phyloP scores from a whole-genome alignment of 2,888 invertebrate genomes.

The Ectropis crepuscularia region DNA sequence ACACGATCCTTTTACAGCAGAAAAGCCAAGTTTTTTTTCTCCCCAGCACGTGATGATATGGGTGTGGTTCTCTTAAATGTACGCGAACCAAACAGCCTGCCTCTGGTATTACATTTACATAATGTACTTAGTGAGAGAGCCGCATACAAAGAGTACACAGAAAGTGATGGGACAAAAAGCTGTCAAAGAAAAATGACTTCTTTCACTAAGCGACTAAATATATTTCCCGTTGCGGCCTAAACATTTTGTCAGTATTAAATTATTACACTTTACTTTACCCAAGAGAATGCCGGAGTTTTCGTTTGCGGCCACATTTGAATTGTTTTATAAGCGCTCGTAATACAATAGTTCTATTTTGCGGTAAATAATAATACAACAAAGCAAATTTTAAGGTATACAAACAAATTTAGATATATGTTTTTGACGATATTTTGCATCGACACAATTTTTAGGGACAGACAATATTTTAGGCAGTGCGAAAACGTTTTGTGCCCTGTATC shows the following conservation, averaged over 20 bases:
- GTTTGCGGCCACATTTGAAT: conserved; percentile 28
- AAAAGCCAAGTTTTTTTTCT: conserved; percentile 33
- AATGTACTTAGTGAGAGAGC: conserved; percentile 75
- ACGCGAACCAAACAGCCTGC: conserved; percentile 67
- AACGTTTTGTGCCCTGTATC: no score
- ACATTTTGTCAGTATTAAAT: conserved; percentile 62
- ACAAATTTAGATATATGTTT: neutral
- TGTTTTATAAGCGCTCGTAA: conserved; percentile 34
- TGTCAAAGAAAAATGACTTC: conserved; percentile 66
- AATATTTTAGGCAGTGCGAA: no score
- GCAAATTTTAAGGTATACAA: neutral
- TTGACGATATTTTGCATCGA: neutral
- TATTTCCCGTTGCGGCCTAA: conserved; percentile 49
- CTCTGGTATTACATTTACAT: conserved; percentile 79
- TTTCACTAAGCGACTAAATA: conserved; percentile 53
- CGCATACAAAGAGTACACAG: conserved; percentile 71
- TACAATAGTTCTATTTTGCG: conserved; percentile 51
- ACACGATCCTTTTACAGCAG: conserved; percentile 8
- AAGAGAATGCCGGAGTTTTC: conserved; percentile 40
- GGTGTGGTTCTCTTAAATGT: conserved; percentile 67
- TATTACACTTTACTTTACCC: conserved; percentile 59
- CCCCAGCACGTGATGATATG: conserved; percentile 63
- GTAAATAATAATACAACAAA: conserved; percentile 10
- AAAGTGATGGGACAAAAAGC: conserved; percentile 64
- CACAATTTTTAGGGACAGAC: no score